Evolutionary conservation across 1,140 invertebrate genomes (phyloP).

Genomic region (Chionoecetes opilio): DNA sequence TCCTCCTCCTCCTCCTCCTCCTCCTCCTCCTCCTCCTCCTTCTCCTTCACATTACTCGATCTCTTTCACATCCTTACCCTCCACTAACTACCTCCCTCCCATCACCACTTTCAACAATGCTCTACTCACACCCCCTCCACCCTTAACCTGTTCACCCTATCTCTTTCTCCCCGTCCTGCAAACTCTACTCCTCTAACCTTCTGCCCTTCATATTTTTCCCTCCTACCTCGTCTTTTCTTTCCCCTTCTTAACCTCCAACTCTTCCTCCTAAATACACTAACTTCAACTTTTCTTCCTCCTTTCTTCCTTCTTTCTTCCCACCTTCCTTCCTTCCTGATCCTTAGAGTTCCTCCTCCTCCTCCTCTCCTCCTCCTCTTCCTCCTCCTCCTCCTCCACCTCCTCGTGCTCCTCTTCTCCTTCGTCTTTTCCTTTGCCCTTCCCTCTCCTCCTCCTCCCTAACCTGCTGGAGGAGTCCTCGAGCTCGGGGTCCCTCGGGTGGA

Average conservation of each 20-base stretch:
- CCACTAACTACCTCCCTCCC: neutral
- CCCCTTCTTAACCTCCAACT: neutral
- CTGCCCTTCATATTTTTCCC: neutral
- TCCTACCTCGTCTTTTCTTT: neutral
- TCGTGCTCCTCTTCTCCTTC: neutral
- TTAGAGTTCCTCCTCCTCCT: neutral
- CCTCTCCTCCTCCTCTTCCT: neutral
- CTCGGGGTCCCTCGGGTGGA: neutral
- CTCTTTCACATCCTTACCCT: neutral
- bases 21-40: neutral
- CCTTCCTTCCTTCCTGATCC: neutral
- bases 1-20: neutral
- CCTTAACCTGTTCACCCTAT: neutral
- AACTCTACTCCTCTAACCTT: neutral
- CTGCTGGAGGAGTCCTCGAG: slow-evolving; percentile 28
- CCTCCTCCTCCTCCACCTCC: neutral
- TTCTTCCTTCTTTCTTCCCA: neutral
- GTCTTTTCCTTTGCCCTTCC: neutral
- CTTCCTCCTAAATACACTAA: neutral
- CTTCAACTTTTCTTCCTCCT: neutral
- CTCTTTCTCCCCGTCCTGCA: neutral
- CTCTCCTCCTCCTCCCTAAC: neutral
- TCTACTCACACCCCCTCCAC: neutral
- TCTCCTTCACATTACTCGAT: neutral
- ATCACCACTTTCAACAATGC: neutral